These are phyloP conservation scores for Nylanderia fulva DNA, from an alignment of 1,140 invertebrate species.

Conservation along the genomic window DNA sequence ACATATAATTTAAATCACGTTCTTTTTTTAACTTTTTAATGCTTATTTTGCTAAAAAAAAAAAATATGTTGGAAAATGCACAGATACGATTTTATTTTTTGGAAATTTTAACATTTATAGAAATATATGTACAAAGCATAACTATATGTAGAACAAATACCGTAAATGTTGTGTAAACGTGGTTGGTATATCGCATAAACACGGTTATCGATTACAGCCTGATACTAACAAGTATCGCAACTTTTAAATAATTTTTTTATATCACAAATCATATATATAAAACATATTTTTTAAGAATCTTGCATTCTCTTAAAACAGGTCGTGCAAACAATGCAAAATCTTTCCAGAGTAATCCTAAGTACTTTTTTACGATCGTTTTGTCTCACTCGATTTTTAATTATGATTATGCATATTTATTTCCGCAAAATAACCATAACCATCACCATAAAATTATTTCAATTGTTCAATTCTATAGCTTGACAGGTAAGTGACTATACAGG, in stretches of 20 bases:
- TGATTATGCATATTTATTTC: slow-evolving; percentile 49
- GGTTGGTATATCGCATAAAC: background rate
- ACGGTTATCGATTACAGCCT: slow-evolving; percentile 11
- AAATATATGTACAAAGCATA: background rate
- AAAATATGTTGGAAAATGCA: background rate
- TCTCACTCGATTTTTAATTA: slow-evolving; percentile 36
- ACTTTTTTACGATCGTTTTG: slow-evolving; percentile 38
- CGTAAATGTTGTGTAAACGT: background rate
- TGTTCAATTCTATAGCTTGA: background rate
- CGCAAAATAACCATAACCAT: no score
- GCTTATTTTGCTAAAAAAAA: no score
- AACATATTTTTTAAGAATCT: slow-evolving; percentile 27
- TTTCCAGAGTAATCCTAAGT: slow-evolving; percentile 45
- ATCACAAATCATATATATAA: slow-evolving; percentile 27
- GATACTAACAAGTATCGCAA: background rate
- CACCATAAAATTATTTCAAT: slow-evolving; percentile 45
- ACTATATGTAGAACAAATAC: background rate
- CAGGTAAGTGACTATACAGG: slow-evolving; percentile 11
- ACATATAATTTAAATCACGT: background rate
- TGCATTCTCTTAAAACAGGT: slow-evolving; percentile 48
- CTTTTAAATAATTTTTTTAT: slow-evolving; percentile 32
- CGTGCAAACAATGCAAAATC: slow-evolving; percentile 39
- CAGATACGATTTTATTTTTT: slow-evolving; percentile 16
- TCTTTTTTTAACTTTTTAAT: no score
- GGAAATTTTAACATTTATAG: slow-evolving; percentile 11